Evolutionary conservation across 2,113 vertebrate genomes (phyloP).

Genomic region (Nettapus auritus): DNA sequence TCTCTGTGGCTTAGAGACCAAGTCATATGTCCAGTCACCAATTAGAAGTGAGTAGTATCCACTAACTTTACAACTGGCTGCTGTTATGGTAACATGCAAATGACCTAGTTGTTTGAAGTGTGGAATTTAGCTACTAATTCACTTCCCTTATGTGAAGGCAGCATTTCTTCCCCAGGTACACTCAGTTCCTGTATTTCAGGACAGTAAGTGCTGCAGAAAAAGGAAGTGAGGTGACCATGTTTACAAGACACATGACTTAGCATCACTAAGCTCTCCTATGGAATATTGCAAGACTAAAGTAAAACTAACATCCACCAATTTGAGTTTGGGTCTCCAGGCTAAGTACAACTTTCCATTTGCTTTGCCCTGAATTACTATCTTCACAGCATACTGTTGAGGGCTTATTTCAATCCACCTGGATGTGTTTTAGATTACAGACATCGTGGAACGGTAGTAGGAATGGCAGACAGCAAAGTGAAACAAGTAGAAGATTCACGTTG

Average conservation of each 20-base stretch:
- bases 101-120: neutral
- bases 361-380: conserved; percentile 40
- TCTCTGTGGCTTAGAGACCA: neutral
- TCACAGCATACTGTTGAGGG: conserved; percentile 40
- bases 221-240: neutral
- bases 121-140: neutral
- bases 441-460: conserved; percentile 22
- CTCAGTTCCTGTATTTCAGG: neutral
- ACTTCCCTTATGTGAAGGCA: neutral
- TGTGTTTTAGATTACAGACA: neutral
- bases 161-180: neutral
- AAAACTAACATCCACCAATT: neutral
- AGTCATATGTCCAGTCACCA: neutral
- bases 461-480: conserved; percentile 59
- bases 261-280: neutral
- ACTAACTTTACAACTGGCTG: neutral
- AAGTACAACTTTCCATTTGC: neutral
- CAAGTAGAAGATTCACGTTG: conserved; percentile 36
- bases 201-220: conserved; percentile 6
- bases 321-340: conserved; percentile 2
- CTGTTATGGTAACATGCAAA: neutral
- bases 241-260: neutral
- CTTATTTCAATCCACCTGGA: conserved; percentile 15
- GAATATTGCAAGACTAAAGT: neutral
- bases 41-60: neutral